These are phyloP conservation scores for Meriones unguiculatus DNA, from an alignment of 2,113 vertebrate genomes.

Conservation along the genomic window DNA sequence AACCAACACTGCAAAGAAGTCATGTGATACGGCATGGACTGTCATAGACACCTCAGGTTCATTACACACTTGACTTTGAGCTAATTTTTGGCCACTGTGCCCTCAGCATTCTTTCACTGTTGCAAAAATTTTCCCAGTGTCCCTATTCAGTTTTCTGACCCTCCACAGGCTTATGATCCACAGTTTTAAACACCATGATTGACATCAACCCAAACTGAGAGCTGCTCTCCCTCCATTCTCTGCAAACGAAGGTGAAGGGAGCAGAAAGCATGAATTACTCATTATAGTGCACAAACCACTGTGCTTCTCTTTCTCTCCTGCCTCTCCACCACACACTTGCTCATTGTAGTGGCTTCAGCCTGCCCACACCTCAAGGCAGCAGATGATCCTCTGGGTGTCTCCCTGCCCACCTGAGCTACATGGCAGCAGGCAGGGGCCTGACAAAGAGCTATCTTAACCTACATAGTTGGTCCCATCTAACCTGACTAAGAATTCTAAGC, in stretches of 20 bases:
- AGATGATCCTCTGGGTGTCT: not conserved
- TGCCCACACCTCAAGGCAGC: not conserved
- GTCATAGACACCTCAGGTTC: too few species aligned
- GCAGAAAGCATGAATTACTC: accelerated
- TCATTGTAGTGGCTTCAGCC: not conserved
- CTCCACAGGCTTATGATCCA: not conserved
- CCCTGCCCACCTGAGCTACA: not conserved
- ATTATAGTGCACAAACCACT: not conserved
- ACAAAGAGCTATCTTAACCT: not conserved
- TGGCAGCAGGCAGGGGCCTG: not conserved
- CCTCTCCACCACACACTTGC: not conserved
- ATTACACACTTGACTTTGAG: not conserved
- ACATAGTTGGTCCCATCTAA: not conserved
- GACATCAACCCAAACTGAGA: not conserved
- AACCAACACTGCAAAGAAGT: not conserved
- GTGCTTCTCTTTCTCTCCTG: not conserved
- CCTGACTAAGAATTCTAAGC: not conserved
- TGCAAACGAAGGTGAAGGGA: accelerated
- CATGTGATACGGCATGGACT: not conserved
- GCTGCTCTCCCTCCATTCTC: too few species aligned
- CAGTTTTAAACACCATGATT: not conserved
- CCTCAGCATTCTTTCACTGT: not conserved
- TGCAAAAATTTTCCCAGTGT: not conserved
- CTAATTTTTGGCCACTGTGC: not conserved
- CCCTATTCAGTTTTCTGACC: not conserved